A percentile compares a stretch with the other conserved stretches of the same genome.
Evolutionary conservation across 2,113 vertebrate species (phyloP).

Genomic region (Microcebus tavaratra): DNA sequence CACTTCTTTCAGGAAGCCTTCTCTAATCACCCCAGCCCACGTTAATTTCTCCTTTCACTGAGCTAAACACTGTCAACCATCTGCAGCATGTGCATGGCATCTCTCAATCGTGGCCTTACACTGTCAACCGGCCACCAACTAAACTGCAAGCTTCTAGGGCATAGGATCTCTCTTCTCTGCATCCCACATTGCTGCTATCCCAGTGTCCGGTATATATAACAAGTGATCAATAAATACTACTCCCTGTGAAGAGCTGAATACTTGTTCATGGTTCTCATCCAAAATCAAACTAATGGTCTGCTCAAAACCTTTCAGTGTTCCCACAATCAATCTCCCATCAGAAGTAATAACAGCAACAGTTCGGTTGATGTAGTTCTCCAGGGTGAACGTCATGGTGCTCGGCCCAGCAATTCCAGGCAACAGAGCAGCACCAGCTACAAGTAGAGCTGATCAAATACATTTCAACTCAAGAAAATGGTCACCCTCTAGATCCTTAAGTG

Average conservation of each 20-base stretch:
- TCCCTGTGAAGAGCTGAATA: constrained; percentile 99
- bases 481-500: background rate
- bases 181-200: background rate
- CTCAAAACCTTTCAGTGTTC: constrained; percentile 98
- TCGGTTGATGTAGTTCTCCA: too few species aligned
- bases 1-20: background rate
- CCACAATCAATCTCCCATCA: constrained; percentile 73
- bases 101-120: background rate
- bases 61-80: background rate
- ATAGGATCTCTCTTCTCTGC: background rate
- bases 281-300: constrained; percentile 99
- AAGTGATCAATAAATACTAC: constrained; percentile 77
- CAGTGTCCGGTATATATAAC: background rate
- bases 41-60: background rate
- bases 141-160: background rate
- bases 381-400: too few species aligned
- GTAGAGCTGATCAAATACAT: background rate
- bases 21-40: background rate
- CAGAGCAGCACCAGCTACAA: too few species aligned
- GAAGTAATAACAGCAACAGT: too few species aligned
- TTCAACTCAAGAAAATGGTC: background rate
- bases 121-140: background rate
- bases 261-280: constrained; percentile 98
- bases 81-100: background rate
- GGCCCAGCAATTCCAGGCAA: too few species aligned